Evolutionary conservation across 1,140 invertebrate species (phyloP).

Genomic region (Linepithema humile): DNA sequence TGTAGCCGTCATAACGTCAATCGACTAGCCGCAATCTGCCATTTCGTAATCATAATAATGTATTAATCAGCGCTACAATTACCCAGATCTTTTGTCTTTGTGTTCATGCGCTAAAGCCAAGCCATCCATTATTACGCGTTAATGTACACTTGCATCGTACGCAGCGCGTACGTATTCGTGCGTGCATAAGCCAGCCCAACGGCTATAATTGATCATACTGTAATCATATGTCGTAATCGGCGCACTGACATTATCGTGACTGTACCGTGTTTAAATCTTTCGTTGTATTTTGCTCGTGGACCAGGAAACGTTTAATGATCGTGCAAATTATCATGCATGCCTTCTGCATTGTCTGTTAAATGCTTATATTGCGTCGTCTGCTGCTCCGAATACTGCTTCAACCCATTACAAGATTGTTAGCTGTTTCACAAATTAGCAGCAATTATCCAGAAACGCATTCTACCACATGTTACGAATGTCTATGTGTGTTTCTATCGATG

Average conservation of each 20-base stretch:
- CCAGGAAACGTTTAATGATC: background rate
- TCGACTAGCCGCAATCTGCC: conserved; percentile 15
- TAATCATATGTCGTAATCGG: background rate
- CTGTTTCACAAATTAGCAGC: background rate
- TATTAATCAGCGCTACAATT: conserved; percentile 22
- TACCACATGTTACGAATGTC: background rate
- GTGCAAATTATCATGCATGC: background rate
- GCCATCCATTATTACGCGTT: background rate
- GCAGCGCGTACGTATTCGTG: background rate
- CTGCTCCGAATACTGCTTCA: background rate
- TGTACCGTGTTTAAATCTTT: conserved; percentile 2
- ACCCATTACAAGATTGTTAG: background rate
- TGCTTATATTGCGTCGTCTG: background rate
- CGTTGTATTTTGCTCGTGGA: background rate
- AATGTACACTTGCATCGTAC: background rate
- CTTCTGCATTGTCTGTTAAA: background rate
- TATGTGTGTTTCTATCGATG: background rate
- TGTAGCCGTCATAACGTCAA: background rate
- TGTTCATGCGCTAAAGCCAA: background rate
- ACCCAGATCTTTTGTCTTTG: conserved; percentile 27
- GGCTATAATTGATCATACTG: background rate
- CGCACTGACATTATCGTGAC: background rate
- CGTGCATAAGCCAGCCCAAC: background rate
- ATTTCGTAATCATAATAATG: conserved; percentile 24
- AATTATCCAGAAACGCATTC: background rate